Base-by-base conservation (phyloP, 2,888 invertebrate species). In the Resseliella maxima region DNA sequence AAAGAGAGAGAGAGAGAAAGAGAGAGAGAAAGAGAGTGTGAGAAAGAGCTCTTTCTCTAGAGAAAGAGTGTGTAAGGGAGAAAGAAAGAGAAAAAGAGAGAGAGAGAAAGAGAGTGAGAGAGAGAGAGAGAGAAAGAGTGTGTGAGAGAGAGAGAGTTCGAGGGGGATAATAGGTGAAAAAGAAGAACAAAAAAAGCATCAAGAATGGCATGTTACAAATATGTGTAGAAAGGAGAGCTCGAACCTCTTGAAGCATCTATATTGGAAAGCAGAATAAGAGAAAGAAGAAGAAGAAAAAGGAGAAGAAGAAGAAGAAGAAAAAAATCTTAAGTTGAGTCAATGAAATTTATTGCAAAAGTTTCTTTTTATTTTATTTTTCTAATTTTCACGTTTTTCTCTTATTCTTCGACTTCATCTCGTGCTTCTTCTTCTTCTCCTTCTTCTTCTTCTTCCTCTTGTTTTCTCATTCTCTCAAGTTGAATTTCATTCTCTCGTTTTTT, bases 291-390 rank as follows among this genome's bases (percentile, higher is more conserved):
- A n/a, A n/a, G n/a, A n/a, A n/a, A n/a, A n/a, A n/a, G n/a, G 72
- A 35, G 31, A 72, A 72, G 35, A 2, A n/a, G 31, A 72, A 72
- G 6, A 35, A 72, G n/a, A 10, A 15, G 31, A 72, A 72, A 72
- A 72, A 3, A 72, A 72, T 31, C 31, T 24, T 59, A 35, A 72
- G 31, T 31, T 59, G 24, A 59, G 59, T 72, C 72, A 35, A 72
- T 72, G 72, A 72, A 72, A 72, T 72, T 72, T 72, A 72, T 72
- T 72, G 18, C 72, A 72, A 72, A 72, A 72, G 10, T 72, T 72
- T 72, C 18, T 50, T 41, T 5, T 41, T 41, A 5, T 18, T 59
- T 59, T 59, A 24, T 59, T 59, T 72, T 72, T 72, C 27, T 72
- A 72, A 72, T 72, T 72, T 15, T 27, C 72, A 72, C 72, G 35